These are phyloP conservation scores for Eospalax fontanierii DNA, from an alignment of 2,797 vertebrate genomes.

Conservation along the genomic window DNA sequence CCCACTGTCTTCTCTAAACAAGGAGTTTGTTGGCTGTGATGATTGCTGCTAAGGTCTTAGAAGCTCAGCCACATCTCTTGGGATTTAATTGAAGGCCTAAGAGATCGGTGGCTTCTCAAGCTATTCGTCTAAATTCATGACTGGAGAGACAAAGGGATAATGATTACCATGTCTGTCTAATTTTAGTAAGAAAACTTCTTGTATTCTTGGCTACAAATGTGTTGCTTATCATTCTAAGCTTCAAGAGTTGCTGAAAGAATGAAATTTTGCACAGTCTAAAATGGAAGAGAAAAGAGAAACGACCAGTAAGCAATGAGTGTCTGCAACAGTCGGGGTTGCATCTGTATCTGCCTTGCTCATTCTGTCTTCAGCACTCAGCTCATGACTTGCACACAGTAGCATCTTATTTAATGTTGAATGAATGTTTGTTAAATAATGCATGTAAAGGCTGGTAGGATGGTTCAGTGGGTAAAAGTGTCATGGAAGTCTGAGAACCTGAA, in stretches of 20 bases:
- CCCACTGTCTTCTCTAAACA: not conserved
- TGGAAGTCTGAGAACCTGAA: not conserved
- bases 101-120: not conserved
- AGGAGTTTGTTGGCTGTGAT: not conserved
- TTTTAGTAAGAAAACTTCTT: not conserved
- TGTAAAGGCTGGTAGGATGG: not conserved
- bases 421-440: conserved; percentile 32
- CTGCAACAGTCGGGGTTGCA: not conserved
- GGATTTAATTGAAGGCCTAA: not conserved
- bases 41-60: not conserved
- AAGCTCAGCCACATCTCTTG: not conserved
- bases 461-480: not conserved
- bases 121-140: not conserved
- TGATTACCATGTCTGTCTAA: not conserved
- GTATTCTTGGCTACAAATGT: not conserved
- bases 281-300: not conserved
- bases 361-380: not conserved
- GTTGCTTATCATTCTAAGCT: conserved; percentile 16
- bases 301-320: not conserved
- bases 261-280: not conserved
- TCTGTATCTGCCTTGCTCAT: not conserved
- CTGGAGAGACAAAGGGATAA: not conserved
- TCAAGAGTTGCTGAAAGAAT: not conserved
- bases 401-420: conserved; percentile 1
- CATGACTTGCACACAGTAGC: not conserved